Base-by-base conservation (phyloP, 2,888 invertebrate genomes). In the Acleris literana region DNA sequence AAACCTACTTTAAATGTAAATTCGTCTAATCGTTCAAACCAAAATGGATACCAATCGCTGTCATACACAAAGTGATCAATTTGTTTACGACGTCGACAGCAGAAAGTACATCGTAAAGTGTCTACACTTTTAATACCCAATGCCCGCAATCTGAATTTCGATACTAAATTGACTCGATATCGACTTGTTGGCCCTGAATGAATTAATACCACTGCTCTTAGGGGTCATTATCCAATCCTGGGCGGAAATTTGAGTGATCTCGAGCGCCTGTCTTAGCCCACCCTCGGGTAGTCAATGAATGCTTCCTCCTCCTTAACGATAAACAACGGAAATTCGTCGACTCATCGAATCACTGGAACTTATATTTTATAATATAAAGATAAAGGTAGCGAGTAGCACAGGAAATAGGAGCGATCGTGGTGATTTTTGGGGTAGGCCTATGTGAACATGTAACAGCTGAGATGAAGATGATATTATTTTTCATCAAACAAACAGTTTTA, bases 211-310 rank as follows among this genome's bases (percentile, higher is more conserved):
- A 17, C 46, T 29, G 46, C 46, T 16, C 44, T 52, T 33, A 20
- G 17, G 29, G 44, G 33, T 44, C 55, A 65, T 65, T 61, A 65
- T 65, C 48, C 65, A 61, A 65, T 65, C 56, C 44, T 16, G 20
- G 44, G 43, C 49, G 65, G 65, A 65, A 43, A 33, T 52, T 46
- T 18, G 43, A 61, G 56, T 56, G 56, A 52, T 51, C 56, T 65
- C 61, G 56, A 39, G 16, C 43, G 25, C 33, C 33, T n/a, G 51
- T 29, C 59, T 55, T 43, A 64, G 64, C 43, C 43, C 64, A 64
- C 59, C 59, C 59, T 64, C 59, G 43, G 43, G 61, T 18, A 22
- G 59, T 49, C 59, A 60, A 64, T 64, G 59, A 59, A 60, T 18
- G 57, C 52, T 58, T 64, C 63, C 63, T 54, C 54, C 48, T 59